Percentiles rank a stretch among this genome's conserved stretches.
Conservation (phyloP, 2,888 invertebrate genomes). For the Temnothorax ravouxi region DNA sequence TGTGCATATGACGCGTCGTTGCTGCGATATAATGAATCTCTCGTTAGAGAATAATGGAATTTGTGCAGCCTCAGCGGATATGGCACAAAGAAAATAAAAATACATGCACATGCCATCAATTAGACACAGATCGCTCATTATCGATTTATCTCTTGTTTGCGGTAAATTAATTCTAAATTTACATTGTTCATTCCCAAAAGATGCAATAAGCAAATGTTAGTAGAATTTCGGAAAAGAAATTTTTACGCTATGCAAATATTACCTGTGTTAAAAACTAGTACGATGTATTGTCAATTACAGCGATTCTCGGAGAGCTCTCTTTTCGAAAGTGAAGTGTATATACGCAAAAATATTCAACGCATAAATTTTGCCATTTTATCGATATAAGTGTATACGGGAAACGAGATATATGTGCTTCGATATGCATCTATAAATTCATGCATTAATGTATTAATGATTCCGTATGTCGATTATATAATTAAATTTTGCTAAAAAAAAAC, state of each 20-base stretch:
- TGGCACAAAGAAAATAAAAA: neutral
- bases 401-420: too few relatives aligned
- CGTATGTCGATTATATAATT: too few relatives aligned
- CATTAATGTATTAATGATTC: too few relatives aligned
- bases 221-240: neutral
- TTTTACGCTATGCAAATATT: neutral
- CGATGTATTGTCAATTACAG: neutral
- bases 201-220: neutral
- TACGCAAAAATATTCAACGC: neutral
- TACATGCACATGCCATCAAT: neutral
- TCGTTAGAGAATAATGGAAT: constrained; percentile 20
- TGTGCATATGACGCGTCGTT: too few relatives aligned
- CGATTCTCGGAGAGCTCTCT: neutral
- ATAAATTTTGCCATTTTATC: neutral
- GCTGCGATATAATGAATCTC: neutral
- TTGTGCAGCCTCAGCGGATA: neutral
- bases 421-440: too few relatives aligned
- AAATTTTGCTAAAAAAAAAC: too few relatives aligned
- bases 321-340: neutral
- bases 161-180: neutral
- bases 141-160: neutral
- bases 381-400: too few relatives aligned
- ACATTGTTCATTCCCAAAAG: neutral
- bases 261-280: neutral
- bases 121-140: neutral